These are phyloP conservation scores for Neodiprion pinetum DNA, from an alignment of 1,140 invertebrate genomes.

Conservation along the genomic window DNA sequence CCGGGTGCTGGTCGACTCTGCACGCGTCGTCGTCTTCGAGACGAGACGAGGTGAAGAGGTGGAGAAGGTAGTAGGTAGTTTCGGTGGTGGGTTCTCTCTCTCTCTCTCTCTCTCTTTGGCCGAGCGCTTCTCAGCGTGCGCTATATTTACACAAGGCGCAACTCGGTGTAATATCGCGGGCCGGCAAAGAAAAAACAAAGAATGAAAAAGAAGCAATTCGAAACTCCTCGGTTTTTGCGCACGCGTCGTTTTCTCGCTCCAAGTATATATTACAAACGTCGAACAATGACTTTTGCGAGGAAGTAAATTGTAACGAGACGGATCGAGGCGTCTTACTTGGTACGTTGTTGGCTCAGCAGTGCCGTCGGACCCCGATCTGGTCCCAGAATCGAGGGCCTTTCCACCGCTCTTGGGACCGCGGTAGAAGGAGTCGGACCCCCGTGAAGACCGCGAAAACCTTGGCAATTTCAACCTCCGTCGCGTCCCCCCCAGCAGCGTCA, in stretches of 20 bases:
- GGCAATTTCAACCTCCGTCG: too few species aligned
- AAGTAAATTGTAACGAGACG: not conserved
- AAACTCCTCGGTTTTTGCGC: too few species aligned
- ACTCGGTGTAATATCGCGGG: not conserved
- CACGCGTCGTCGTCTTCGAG: too few species aligned
- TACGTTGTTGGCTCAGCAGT: slow-evolving; percentile 28
- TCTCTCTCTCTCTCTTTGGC: too few species aligned
- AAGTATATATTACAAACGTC: too few species aligned
- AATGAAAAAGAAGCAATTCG: not conserved
- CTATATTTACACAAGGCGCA: not conserved
- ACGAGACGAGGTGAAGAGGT: too few species aligned
- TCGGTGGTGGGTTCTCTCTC: too few species aligned
- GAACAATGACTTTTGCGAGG: not conserved
- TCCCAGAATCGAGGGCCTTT: slow-evolving; percentile 10
- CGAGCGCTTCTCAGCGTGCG: not conserved
- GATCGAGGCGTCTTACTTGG: slow-evolving; percentile 28
- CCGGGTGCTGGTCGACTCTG: not conserved
- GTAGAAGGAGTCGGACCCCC: slow-evolving; percentile 14
- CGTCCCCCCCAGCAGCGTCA: not conserved
- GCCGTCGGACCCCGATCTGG: slow-evolving; percentile 4
- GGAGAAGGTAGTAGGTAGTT: too few species aligned
- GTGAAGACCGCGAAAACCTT: slow-evolving; percentile 5
- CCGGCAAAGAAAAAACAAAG: not conserved
- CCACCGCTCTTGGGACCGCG: slow-evolving; percentile 6
- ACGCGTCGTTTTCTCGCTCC: too few species aligned